These are phyloP conservation scores for Deroplatys truncata DNA, from an alignment of 2,888 invertebrate species.

Conservation along the genomic window DNA sequence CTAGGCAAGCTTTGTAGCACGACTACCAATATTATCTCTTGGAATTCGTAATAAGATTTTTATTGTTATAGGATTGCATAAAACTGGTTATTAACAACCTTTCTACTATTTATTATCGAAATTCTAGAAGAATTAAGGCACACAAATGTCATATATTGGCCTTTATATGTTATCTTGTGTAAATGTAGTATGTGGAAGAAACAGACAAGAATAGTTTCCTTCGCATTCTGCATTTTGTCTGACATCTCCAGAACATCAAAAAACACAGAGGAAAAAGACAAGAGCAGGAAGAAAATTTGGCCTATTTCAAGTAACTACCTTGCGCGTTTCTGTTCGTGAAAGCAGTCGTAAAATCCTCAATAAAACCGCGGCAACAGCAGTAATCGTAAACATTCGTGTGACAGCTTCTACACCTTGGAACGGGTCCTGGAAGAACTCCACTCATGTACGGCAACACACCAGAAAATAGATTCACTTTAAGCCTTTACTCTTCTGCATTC, in stretches of 20 bases:
- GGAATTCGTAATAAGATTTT: too few relatives aligned
- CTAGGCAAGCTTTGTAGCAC: too few relatives aligned
- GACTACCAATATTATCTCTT: too few relatives aligned
- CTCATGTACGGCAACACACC: background rate
- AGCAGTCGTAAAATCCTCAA: background rate
- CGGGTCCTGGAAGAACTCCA: background rate
- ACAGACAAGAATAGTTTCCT: background rate
- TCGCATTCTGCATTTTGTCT: background rate
- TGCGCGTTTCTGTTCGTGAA: background rate
- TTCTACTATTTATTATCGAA: too few relatives aligned
- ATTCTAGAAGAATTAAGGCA: too few relatives aligned
- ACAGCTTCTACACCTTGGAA: background rate
- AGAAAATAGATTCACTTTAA: background rate
- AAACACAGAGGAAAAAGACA: background rate
- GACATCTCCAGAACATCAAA: background rate
- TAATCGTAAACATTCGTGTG: background rate
- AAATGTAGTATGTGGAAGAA: background rate
- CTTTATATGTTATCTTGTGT: background rate
- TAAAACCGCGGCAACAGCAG: background rate
- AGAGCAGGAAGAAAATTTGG: background rate
- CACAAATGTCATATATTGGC: too few relatives aligned
- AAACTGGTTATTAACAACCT: too few relatives aligned
- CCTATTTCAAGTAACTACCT: background rate
- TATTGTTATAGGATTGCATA: too few relatives aligned
- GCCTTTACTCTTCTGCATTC: too few relatives aligned